Percentiles rank a stretch among this genome's conserved stretches.
Evolutionary conservation across 2,888 invertebrate genomes (phyloP).

Genomic region (Laspeyria flexula): DNA sequence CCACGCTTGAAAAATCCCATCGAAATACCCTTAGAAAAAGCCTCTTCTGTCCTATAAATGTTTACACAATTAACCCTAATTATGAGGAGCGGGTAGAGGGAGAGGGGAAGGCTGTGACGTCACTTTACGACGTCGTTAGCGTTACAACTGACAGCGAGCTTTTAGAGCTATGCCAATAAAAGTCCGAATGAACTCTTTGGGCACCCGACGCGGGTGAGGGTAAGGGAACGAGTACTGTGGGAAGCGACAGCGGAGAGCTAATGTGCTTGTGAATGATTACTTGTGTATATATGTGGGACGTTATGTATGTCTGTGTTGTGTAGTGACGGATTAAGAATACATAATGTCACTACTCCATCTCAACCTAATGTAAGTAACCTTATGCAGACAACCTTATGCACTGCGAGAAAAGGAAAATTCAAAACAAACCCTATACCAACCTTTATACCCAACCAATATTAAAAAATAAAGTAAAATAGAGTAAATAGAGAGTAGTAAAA

Average conservation of each 20-base stretch:
- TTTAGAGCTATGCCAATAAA: constrained; percentile 60
- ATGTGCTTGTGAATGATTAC: not conserved
- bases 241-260: constrained; percentile 38
- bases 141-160: constrained; percentile 56
- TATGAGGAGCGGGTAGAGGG: constrained; percentile 43
- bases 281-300: too few relatives aligned
- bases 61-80: constrained; percentile 67
- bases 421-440: too few relatives aligned
- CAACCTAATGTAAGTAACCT: too few relatives aligned
- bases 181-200: constrained; percentile 61
- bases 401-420: too few relatives aligned
- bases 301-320: too few relatives aligned
- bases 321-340: too few relatives aligned
- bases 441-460: too few relatives aligned
- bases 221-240: constrained; percentile 13
- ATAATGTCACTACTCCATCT: too few relatives aligned
- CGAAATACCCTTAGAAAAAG: constrained; percentile 21
- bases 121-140: constrained; percentile 62
- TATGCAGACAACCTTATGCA: too few relatives aligned
- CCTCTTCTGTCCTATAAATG: constrained; percentile 46
- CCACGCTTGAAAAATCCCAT: constrained; percentile 17
- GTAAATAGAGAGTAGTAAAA: too few relatives aligned
- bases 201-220: constrained; percentile 30
- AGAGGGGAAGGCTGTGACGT: constrained; percentile 43
- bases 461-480: too few relatives aligned